A percentile compares a stretch with the other conserved stretches of the same genome.
Evolutionary conservation across 2,888 invertebrate genomes (phyloP).

Genomic region (Rhodophaea formosa): DNA sequence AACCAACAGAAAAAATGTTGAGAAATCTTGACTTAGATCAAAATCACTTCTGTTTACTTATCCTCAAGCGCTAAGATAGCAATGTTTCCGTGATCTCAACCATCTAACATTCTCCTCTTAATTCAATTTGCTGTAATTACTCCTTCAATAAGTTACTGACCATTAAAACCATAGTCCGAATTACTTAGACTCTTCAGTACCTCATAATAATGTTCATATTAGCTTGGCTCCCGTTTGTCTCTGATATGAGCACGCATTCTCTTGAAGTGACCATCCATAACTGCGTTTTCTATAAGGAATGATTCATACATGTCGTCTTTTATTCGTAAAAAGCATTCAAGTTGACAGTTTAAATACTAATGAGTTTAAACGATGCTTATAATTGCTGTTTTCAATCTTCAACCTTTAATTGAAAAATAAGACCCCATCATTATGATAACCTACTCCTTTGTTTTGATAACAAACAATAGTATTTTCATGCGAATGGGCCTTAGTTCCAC

Average conservation of each 20-base stretch:
- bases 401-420: too few species aligned
- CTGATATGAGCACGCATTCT: slow-evolving; percentile 51
- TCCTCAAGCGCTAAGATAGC: neutral
- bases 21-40: too few species aligned
- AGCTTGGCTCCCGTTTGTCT: slow-evolving; percentile 26
- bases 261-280: slow-evolving; percentile 52
- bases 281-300: slow-evolving; percentile 47
- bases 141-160: neutral
- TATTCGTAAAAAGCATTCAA: neutral
- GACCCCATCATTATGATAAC: too few species aligned
- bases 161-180: neutral
- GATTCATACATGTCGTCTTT: neutral
- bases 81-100: neutral
- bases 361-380: neutral
- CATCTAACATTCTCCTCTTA: neutral
- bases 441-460: too few species aligned
- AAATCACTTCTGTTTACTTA: too few species aligned
- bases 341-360: neutral
- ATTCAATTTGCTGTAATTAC: neutral
- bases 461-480: too few species aligned
- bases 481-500: too few species aligned
- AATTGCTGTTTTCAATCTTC: too few species aligned
- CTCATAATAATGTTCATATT: slow-evolving; percentile 12
- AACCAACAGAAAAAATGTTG: too few species aligned
- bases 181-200: neutral